Evolutionary conservation across 2,797 vertebrate species (phyloP), one percentile per base, ranked within the genome.

Genomic region (Artibeus lituratus): DNA sequence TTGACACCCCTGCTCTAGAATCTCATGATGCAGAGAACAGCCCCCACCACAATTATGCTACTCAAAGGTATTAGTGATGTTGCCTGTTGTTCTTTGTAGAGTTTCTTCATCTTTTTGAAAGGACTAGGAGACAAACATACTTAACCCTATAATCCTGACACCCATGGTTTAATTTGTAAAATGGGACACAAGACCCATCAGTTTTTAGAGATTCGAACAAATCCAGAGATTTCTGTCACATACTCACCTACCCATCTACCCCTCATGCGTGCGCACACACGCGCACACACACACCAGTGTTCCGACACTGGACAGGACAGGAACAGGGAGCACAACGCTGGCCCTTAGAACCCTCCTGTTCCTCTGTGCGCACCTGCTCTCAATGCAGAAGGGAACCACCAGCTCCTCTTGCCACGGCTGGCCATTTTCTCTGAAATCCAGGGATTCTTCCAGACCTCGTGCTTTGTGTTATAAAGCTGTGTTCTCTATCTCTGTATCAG

Each of bases 141-240:
- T 81, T 89, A 89, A 42, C 10, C 0, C 19, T 39, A 19, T 47
- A 39, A 19, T n/a, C 3, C 37, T 84, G 35, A 53, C 24, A 80
- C 8, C 21, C 70, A 47, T 35, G 37, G 6, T 67, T 90, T 94
- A n/a, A 93, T 19, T 83, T 44, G 9, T 90, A 44, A 83, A 83
- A 10, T 82, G 32, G 59, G 57, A 77, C 24, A 35, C 10, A 67
- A 81, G 32, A 39, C 10, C 16, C 26, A 42, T 82, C 24, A 32
- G 29, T 42, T 94, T 95, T 85, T 8, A 81, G 67, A 77, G 47
- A 73, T 47, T 80, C 35, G 72, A 85, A 87, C 21, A 47, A 72
- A 78, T 49, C 42, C 24, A 24, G 55, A 89, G 37, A 80, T 74
- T 73, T 55, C 42, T 76, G 69, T 49, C 26, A 69, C 10, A 37